A percentile compares a stretch with the other conserved stretches of the same genome.
These are phyloP conservation scores for Nycticorax nycticorax DNA, from an alignment of 2,113 vertebrate species.

Conservation along the genomic window DNA sequence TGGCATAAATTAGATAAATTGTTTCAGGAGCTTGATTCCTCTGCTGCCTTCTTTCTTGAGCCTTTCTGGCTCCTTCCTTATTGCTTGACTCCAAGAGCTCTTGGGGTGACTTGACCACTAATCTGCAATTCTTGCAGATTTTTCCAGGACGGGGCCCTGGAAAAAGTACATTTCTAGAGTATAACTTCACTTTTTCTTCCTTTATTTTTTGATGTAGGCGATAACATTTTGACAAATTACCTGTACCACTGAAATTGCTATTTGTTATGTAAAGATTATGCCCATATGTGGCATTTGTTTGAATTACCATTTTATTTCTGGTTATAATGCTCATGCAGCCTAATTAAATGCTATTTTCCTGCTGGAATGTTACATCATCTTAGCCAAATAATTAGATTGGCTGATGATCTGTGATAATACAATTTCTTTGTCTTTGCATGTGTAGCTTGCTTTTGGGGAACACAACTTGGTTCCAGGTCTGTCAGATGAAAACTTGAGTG, in stretches of 20 bases:
- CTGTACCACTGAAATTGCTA: background rate
- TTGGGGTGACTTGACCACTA: background rate
- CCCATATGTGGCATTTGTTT: background rate
- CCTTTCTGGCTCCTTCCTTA: background rate
- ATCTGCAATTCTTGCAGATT: background rate
- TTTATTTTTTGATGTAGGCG: background rate
- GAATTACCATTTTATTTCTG: background rate
- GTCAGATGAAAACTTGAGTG: background rate
- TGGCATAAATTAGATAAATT: background rate
- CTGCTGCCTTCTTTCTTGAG: background rate
- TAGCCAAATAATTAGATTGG: background rate
- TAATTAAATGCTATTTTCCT: constrained; percentile 27
- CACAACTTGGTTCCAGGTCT: background rate
- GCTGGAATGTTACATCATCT: background rate
- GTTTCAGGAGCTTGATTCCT: background rate
- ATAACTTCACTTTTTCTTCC: background rate
- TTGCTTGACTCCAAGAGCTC: background rate
- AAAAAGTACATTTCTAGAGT: background rate
- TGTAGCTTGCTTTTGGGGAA: background rate
- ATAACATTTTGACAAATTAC: background rate
- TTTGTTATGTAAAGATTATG: background rate
- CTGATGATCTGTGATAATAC: background rate
- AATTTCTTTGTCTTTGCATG: background rate
- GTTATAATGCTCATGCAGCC: background rate
- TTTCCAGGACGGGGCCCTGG: background rate